Evolutionary conservation across 1,140 invertebrate genomes (phyloP).

Genomic region (Paracyclopina nana): DNA sequence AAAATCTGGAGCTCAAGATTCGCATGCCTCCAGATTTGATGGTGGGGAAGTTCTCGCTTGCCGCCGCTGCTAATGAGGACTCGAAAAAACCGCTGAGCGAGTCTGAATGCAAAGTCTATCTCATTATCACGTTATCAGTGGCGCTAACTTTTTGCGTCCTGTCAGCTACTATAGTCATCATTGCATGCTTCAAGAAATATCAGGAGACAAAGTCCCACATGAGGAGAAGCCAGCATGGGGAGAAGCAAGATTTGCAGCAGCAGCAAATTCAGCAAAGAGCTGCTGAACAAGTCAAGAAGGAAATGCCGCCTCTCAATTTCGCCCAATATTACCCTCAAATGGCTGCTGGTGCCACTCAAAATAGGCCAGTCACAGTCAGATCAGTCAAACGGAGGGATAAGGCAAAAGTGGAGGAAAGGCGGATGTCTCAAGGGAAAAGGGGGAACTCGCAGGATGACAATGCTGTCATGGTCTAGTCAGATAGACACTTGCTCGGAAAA

Average conservation of each 20-base stretch:
- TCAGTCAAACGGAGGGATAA: slow-evolving; percentile 14
- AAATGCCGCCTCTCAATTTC: neutral
- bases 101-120: slow-evolving; percentile 20
- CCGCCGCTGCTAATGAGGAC: neutral
- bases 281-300: too few species aligned
- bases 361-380: slow-evolving; percentile 11
- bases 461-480: too few species aligned
- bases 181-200: slow-evolving; percentile 13
- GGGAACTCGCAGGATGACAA: too few species aligned
- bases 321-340: neutral
- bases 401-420: slow-evolving; percentile 10
- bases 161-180: slow-evolving; percentile 18
- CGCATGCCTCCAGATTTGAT: slow-evolving; percentile 18
- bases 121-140: slow-evolving; percentile 20
- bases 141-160: slow-evolving; percentile 20
- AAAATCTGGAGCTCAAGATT: slow-evolving; percentile 20
- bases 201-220: slow-evolving; percentile 9
- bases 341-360: neutral
- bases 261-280: neutral
- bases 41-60: neutral
- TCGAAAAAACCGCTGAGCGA: neutral
- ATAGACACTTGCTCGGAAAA: too few species aligned
- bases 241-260: neutral
- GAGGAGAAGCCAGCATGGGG: neutral
- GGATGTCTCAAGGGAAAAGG: too few species aligned